A percentile compares a stretch with the other conserved stretches of the same genome.
Conservation (phyloP, 2,888 invertebrate species). For the Ptychoptera albimana region DNA sequence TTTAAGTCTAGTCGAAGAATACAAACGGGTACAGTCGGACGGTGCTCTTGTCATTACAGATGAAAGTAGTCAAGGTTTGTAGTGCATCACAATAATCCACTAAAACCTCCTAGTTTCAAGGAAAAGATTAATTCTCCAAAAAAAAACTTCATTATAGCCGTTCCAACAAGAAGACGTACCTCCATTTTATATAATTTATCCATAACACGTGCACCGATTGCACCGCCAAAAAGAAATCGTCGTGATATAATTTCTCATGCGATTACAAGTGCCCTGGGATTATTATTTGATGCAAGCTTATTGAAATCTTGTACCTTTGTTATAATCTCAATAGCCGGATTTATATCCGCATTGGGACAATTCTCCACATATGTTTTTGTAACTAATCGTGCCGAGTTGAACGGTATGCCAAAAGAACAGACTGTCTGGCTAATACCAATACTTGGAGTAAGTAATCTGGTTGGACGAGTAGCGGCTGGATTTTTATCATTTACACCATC, state of each 20-base stretch:
- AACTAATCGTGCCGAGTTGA: constrained; percentile 30
- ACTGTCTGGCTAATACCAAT: constrained; percentile 45
- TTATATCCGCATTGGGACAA: constrained; percentile 57
- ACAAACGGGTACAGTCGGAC: background rate
- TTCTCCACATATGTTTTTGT: constrained; percentile 65
- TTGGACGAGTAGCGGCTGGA: constrained; percentile 24
- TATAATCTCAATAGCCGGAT: constrained; percentile 32
- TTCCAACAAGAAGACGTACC: background rate
- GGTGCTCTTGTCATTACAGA: background rate
- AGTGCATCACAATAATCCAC: too few relatives aligned
- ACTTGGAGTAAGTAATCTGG: constrained; percentile 58
- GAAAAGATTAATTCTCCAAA: background rate
- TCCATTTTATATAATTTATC: constrained; percentile 3
- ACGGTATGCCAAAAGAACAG: constrained; percentile 28
- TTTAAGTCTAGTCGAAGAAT: background rate
- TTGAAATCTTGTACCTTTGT: constrained; percentile 22
- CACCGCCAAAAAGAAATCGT: background rate
- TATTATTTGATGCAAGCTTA: constrained; percentile 22
- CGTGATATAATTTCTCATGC: constrained; percentile 17
- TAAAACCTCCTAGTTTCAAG: background rate
- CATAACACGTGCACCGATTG: background rate
- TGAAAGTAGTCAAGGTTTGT: background rate
- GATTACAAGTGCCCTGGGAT: constrained; percentile 18
- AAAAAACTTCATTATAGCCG: background rate
- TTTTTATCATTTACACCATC: constrained; percentile 17